Evolutionary conservation across 2,113 vertebrate species (phyloP).

Genomic region (Pollimyrus isidori): DNA sequence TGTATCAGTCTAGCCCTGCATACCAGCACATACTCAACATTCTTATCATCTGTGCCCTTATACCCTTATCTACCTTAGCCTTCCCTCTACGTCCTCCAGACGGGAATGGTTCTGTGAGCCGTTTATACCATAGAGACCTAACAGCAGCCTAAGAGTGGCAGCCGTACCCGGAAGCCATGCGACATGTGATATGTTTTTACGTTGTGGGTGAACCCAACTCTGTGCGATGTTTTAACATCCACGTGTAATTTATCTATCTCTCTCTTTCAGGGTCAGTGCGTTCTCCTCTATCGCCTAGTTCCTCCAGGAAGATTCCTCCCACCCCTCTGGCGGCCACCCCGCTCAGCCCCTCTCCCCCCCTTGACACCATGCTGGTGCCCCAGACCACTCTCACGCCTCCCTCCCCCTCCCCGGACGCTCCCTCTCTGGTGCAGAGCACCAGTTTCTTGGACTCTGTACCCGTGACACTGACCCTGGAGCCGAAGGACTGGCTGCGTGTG

Average conservation of each 20-base stretch:
- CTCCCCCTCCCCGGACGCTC: constrained; percentile 33
- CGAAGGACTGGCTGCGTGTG: constrained; percentile 53
- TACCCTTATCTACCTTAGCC: neutral
- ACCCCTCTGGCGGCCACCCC: constrained; percentile 30
- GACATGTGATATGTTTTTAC: neutral
- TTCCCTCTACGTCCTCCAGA: neutral
- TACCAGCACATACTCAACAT: neutral
- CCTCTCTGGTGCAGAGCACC: constrained; percentile 64
- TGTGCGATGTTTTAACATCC: neutral
- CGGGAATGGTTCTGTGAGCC: neutral
- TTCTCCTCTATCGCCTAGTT: constrained; percentile 44
- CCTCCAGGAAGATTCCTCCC: constrained; percentile 47
- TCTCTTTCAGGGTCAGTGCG: constrained; percentile 34
- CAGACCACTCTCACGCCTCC: constrained; percentile 35
- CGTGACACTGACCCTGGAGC: constrained; percentile 62
- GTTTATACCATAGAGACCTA: neutral
- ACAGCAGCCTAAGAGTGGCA: neutral
- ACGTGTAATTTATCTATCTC: too few relatives aligned
- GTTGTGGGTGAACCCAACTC: neutral
- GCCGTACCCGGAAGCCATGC: neutral
- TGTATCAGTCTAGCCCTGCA: neutral
- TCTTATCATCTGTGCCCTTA: neutral
- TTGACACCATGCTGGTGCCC: constrained; percentile 19
- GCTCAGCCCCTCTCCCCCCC: constrained; percentile 21
- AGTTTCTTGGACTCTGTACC: constrained; percentile 67